These are phyloP conservation scores for Mythimna pallens DNA, from an alignment of 2,888 invertebrate species.

Conservation along the genomic window DNA sequence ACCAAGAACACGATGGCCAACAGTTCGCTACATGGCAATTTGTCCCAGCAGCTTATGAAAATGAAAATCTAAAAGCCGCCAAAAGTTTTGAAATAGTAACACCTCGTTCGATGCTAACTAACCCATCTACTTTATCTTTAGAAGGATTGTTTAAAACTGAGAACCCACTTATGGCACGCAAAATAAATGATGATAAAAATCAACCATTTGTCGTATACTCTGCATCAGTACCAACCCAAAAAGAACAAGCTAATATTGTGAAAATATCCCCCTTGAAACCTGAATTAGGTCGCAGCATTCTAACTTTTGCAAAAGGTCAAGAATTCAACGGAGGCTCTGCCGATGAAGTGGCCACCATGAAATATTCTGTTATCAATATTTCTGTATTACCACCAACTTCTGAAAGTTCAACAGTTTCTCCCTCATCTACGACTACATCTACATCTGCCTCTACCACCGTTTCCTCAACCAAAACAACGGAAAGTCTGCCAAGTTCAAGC, in stretches of 20 bases:
- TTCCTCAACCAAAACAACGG: slow-evolving; percentile 55
- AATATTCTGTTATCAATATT: slow-evolving; percentile 76
- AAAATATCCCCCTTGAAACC: slow-evolving; percentile 80
- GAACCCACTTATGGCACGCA: slow-evolving; percentile 79
- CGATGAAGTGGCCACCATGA: slow-evolving; percentile 72
- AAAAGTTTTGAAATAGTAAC: slow-evolving; percentile 84
- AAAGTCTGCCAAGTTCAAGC: slow-evolving; percentile 62
- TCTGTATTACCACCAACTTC: slow-evolving; percentile 70
- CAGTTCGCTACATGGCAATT: slow-evolving; percentile 83
- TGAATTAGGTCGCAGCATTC: slow-evolving; percentile 79
- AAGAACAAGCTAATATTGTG: slow-evolving; percentile 79
- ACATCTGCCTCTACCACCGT: slow-evolving; percentile 25
- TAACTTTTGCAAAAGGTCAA: slow-evolving; percentile 84
- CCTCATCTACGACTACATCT: slow-evolving; percentile 60
- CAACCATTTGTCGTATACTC: slow-evolving; percentile 88
- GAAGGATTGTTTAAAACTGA: slow-evolving; percentile 92
- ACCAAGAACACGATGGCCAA: slow-evolving; percentile 72
- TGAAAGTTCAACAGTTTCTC: slow-evolving; percentile 60
- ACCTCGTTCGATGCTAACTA: slow-evolving; percentile 81
- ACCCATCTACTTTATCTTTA: slow-evolving; percentile 92
- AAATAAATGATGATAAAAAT: slow-evolving; percentile 73
- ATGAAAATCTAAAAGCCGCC: slow-evolving; percentile 77
- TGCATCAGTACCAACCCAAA: slow-evolving; percentile 78
- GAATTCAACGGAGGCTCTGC: slow-evolving; percentile 80
- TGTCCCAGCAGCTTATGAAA: slow-evolving; percentile 88